These are phyloP conservation scores for Phalloptychus januarius DNA, from an alignment of 2,797 vertebrate species.

Conservation along the genomic window DNA sequence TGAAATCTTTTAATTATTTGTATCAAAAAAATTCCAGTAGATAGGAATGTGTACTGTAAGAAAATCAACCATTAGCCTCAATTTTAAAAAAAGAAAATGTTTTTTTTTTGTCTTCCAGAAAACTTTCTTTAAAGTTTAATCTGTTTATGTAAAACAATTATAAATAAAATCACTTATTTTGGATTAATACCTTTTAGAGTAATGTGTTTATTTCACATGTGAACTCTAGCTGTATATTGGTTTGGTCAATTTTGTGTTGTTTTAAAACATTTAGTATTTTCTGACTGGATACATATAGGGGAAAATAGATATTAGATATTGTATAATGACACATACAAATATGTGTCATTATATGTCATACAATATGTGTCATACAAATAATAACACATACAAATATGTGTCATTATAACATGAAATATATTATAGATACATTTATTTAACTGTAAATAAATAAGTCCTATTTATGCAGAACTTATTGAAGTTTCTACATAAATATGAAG, in stretches of 20 bases:
- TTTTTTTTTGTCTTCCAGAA: conserved; percentile 44
- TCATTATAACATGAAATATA: not conserved
- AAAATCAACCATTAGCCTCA: conserved; percentile 33
- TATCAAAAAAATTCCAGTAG: conserved; percentile 30
- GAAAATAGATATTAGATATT: too few relatives aligned
- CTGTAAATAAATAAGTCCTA: too few relatives aligned
- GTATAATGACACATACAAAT: too few relatives aligned
- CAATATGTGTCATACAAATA: too few relatives aligned
- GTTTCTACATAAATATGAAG: not conserved
- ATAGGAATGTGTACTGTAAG: conserved; percentile 16
- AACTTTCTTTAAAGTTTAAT: conserved; percentile 38
- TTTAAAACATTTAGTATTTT: not conserved
- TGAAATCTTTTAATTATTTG: conserved; percentile 40
- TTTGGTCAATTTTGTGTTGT: not conserved
- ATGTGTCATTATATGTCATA: too few relatives aligned
- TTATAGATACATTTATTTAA: not conserved
- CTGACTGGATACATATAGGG: not conserved
- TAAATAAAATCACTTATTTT: conserved; percentile 65
- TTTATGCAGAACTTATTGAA: too few relatives aligned
- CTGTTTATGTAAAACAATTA: conserved; percentile 51
- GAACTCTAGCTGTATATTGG: not conserved
- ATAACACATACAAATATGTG: not conserved
- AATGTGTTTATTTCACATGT: conserved; percentile 12
- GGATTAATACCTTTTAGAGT: conserved; percentile 27
- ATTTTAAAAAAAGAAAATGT: conserved; percentile 28